Percentiles rank a stretch among this genome's conserved stretches.
These are phyloP conservation scores for Lycaon pictus DNA, from an alignment of 2,113 vertebrate species.

Conservation along the genomic window DNA sequence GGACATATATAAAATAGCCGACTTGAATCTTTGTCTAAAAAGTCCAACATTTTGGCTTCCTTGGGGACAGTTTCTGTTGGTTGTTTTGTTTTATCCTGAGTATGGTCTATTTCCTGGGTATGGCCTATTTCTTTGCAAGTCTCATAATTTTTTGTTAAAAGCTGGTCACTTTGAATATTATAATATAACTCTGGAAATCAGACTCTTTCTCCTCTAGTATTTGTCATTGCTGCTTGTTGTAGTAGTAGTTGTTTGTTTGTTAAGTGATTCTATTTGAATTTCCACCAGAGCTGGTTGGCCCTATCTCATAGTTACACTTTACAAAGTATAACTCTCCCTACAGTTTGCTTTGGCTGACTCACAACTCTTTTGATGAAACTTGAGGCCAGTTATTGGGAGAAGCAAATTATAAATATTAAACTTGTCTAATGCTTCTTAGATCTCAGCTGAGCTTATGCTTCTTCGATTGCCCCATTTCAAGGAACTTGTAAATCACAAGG, in stretches of 20 bases:
- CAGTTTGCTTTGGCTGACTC: slow-evolving; percentile 74
- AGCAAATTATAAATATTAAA: slow-evolving; percentile 70
- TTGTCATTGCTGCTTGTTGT: neutral
- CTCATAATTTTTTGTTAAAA: slow-evolving; percentile 48
- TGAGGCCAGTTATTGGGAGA: slow-evolving; percentile 40
- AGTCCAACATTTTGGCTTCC: neutral
- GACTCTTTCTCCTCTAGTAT: neutral
- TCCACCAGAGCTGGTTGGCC: neutral
- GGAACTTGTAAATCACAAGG: slow-evolving; percentile 47
- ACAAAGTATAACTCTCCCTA: slow-evolving; percentile 63
- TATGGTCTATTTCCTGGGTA: neutral
- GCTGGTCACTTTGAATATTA: neutral
- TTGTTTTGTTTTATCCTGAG: neutral
- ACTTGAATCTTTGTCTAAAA: slow-evolving; percentile 47
- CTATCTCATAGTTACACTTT: neutral
- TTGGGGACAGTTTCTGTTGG: slow-evolving; percentile 14
- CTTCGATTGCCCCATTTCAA: slow-evolving; percentile 70
- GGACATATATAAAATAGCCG: slow-evolving; percentile 43
- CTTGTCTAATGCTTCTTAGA: slow-evolving; percentile 71
- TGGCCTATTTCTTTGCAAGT: slow-evolving; percentile 45
- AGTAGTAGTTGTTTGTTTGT: slow-evolving; percentile 37
- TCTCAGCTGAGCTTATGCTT: slow-evolving; percentile 63
- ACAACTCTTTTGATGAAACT: slow-evolving; percentile 49
- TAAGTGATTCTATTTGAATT: slow-evolving; percentile 54
- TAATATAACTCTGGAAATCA: neutral